Conservation (phyloP, 1,140 invertebrate genomes). For the Manduca sexta region DNA sequence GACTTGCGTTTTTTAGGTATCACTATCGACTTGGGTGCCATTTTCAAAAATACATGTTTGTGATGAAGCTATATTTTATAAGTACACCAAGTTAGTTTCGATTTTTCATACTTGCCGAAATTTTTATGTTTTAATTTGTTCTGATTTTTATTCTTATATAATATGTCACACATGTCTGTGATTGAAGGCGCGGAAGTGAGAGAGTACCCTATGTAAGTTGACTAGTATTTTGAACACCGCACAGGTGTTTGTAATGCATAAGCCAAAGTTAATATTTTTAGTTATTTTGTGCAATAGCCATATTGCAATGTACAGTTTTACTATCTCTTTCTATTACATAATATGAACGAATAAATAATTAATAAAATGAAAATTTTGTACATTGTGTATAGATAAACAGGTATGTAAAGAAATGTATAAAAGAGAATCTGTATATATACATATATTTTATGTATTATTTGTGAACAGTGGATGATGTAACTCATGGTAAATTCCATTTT, state of each 20-base stretch:
- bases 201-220: constrained; percentile 29
- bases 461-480: constrained; percentile 14
- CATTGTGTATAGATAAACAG: constrained; percentile 58
- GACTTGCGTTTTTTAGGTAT: too few species aligned
- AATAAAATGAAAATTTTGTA: constrained; percentile 42
- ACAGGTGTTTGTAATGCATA: constrained; percentile 56
- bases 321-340: constrained; percentile 32
- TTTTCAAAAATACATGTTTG: constrained; percentile 13
- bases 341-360: constrained; percentile 22
- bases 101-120: neutral
- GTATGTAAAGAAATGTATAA: constrained; percentile 53
- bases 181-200: constrained; percentile 34
- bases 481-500: neutral
- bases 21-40: constrained; percentile 38
- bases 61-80: too few species aligned
- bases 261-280: constrained; percentile 70
- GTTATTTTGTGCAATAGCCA: constrained; percentile 63
- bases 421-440: constrained; percentile 22
- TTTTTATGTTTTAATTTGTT: constrained; percentile 1
- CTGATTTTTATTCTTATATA: neutral
- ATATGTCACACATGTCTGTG: constrained; percentile 30
- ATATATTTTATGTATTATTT: constrained; percentile 14
- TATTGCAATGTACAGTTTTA: constrained; percentile 69
- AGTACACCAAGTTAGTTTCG: neutral
- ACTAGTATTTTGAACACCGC: constrained; percentile 38